Percentiles rank a stretch among this genome's conserved stretches.
Conservation (phyloP, 2,888 invertebrate genomes). For the Temnothorax ravouxi region DNA sequence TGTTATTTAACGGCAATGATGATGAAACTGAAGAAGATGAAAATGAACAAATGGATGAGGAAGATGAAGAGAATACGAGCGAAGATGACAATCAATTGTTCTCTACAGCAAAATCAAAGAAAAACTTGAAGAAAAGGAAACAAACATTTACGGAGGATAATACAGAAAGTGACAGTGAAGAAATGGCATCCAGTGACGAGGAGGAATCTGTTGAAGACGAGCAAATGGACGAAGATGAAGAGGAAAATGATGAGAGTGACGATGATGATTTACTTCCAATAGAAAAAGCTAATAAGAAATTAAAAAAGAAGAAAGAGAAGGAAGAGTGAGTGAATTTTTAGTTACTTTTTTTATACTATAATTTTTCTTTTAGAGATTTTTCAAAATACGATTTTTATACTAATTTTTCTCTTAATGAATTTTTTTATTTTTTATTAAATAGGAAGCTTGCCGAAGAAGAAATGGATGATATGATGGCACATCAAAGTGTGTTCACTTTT, state of each 20-base stretch:
- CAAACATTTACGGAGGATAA: conserved; percentile 50
- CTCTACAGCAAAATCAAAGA: conserved; percentile 54
- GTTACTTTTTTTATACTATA: conserved; percentile 19
- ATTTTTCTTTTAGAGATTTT: not conserved
- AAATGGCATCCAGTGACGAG: conserved; percentile 78
- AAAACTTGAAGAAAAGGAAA: conserved; percentile 55
- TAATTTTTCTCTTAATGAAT: not conserved
- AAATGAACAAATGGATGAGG: conserved; percentile 33
- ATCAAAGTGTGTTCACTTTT: conserved; percentile 92
- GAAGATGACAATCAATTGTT: not conserved
- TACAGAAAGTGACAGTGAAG: conserved; percentile 59
- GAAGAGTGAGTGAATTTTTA: conserved; percentile 87
- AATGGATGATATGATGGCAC: conserved; percentile 92
- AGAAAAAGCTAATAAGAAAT: conserved; percentile 93
- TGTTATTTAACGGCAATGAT: conserved; percentile 27
- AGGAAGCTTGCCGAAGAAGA: conserved; percentile 93
- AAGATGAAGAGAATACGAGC: conserved; percentile 23
- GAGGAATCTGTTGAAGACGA: conserved; percentile 84
- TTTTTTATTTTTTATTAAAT: conserved; percentile 56
- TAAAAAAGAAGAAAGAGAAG: conserved; percentile 91
- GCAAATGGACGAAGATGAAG: conserved; percentile 39
- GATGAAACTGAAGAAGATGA: conserved; percentile 30
- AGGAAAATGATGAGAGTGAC: conserved; percentile 87
- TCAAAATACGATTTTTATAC: conserved; percentile 11
- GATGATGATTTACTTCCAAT: conserved; percentile 92